Base-by-base conservation (phyloP, 2,888 invertebrate species). In the Pollenia labialis region DNA sequence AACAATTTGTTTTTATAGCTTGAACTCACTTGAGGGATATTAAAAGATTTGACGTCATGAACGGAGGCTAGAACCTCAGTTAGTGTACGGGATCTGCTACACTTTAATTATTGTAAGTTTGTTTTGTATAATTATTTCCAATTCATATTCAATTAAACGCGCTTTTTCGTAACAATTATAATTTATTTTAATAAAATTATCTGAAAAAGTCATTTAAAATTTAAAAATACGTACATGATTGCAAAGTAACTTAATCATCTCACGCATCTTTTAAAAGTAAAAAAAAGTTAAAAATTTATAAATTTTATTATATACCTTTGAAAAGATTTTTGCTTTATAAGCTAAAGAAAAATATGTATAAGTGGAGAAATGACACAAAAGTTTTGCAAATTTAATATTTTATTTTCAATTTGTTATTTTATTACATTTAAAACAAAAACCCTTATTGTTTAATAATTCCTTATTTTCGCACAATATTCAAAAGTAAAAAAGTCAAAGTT, bases 291-390 rank as follows among this genome's bases (percentile, higher is more conserved):
- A 64, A 11, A 8, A 18, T 44, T 44, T 44, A 23, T 23, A 23
- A 23, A 23, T 23, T 23, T 23, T 23, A 23, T 23, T 2, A 23
- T 23, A 23, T 23, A 18, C 56, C 23, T 44, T 71, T 18, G 8
- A 10, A 2, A 56, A 18, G 4, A 18, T 56, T 18, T 18, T 54
- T 54, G 4, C 7, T 7, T 48, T 50, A 18, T 40, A 11, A 4
- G 48, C 58, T 50, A 68, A 32, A 46, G 42, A 75, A 81, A 75
- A 40, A 68, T 68, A 9, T 52, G 23, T 23, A 23, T 2, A 23
- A 23, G 50, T 60, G 52, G 82, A 71, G 76, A 83, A 71, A 62
- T 76, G 69, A 62, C 71, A 62, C 10, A 32, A 74, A 69, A 18
- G 62, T 83, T 60, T 48, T n/a, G 32, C 6, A 32, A 7, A 16